Percentiles rank a stretch among this genome's conserved stretches.
Conservation (phyloP, 2,888 invertebrate species). For the Pollenia labialis region DNA sequence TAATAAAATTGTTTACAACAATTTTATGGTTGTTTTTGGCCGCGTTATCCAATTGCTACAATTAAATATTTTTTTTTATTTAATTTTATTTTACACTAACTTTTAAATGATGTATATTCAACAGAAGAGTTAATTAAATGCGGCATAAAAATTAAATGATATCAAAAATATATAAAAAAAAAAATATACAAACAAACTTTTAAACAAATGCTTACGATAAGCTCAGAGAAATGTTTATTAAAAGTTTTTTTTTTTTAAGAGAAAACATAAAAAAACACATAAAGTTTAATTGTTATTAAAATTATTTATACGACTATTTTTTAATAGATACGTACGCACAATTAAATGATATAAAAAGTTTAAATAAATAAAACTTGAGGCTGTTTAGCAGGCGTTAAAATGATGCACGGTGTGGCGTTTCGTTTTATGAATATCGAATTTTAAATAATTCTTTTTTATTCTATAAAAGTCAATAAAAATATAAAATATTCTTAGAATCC, state of each 20-base stretch:
- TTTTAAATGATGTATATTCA: slow-evolving; percentile 67
- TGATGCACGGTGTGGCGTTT: not conserved
- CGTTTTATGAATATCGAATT: too few relatives aligned
- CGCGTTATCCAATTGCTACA: slow-evolving; percentile 65
- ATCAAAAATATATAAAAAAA: slow-evolving; percentile 29
- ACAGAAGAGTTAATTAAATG: slow-evolving; percentile 70
- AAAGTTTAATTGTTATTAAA: slow-evolving; percentile 62
- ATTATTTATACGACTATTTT: slow-evolving; percentile 28
- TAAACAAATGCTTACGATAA: not conserved
- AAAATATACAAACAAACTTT: slow-evolving; percentile 11
- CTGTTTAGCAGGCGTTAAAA: slow-evolving; percentile 9
- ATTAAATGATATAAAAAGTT: not conserved
- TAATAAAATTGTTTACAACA: slow-evolving; percentile 61
- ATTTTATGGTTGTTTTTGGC: slow-evolving; percentile 57
- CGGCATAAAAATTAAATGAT: slow-evolving; percentile 52
- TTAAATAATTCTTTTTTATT: too few relatives aligned
- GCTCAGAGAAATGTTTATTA: slow-evolving; percentile 20
- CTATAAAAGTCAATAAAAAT: too few relatives aligned
- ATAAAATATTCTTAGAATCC: too few relatives aligned
- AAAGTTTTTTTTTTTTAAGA: slow-evolving; percentile 31
- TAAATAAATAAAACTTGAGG: slow-evolving; percentile 15
- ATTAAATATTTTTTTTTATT: slow-evolving; percentile 40
- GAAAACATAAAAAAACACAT: slow-evolving; percentile 12
- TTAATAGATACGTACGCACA: not conserved
- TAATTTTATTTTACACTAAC: slow-evolving; percentile 40